phyloP scores from a whole-genome alignment of 2,888 invertebrate genomes.

The Chrysomela aeneicollis region DNA sequence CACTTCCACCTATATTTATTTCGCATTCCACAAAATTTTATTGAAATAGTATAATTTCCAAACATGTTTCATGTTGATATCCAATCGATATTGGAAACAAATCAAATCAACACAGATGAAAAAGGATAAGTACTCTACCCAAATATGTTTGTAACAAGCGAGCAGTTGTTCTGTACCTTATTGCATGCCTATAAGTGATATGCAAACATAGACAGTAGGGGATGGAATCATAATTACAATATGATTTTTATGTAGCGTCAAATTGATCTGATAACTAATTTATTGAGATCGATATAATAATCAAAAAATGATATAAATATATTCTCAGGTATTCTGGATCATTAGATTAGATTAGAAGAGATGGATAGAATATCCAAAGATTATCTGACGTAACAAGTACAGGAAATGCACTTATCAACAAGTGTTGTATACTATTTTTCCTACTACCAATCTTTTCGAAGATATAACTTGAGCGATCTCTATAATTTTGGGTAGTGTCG shows the following conservation, averaged over 20 bases:
- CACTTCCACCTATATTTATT: conserved; percentile 1
- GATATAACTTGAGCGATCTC: too few species aligned
- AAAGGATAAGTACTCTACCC: conserved; percentile 39
- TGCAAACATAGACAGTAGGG: conserved; percentile 56
- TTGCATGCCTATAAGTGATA: conserved; percentile 58
- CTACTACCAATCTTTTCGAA: too few species aligned
- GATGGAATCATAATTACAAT: conserved; percentile 44
- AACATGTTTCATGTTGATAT: neutral
- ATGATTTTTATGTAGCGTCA: conserved; percentile 38
- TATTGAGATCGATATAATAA: too few species aligned
- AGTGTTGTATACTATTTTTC: too few species aligned
- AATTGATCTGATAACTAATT: conserved; percentile 22
- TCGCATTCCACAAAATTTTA: neutral
- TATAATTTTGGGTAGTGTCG: too few species aligned
- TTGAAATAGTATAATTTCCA: neutral
- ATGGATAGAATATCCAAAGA: too few species aligned
- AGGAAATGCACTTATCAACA: too few species aligned
- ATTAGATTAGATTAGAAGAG: neutral
- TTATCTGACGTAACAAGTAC: too few species aligned
- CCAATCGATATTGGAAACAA: conserved; percentile 17
- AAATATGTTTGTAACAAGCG: conserved; percentile 44
- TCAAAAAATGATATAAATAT: too few species aligned
- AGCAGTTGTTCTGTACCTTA: conserved; percentile 54
- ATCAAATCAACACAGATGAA: conserved; percentile 28
- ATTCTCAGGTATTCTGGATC: too few species aligned